phyloP scores from a whole-genome alignment of 2,888 invertebrate genomes.

The Timandra comae region DNA sequence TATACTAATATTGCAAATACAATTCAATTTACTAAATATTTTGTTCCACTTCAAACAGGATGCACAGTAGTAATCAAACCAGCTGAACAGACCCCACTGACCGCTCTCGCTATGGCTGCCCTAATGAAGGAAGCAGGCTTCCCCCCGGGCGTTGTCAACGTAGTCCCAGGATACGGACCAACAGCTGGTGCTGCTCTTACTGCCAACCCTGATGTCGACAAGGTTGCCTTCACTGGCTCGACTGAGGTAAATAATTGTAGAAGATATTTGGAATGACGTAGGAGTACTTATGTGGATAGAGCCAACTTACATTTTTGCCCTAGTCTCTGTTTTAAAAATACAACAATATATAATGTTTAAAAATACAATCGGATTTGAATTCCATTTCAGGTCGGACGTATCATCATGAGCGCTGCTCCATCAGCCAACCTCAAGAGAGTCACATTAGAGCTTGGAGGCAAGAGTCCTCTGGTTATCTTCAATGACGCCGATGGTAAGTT shows the following conservation, averaged over 20 bases:
- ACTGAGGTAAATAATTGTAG: slow-evolving; percentile 64
- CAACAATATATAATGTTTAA: too few species aligned
- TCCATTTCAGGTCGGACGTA: slow-evolving; percentile 53
- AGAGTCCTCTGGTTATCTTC: slow-evolving; percentile 91
- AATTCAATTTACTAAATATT: too few species aligned
- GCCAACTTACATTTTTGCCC: too few species aligned
- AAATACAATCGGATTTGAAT: too few species aligned
- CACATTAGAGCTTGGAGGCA: slow-evolving; percentile 91
- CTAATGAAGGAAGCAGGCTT: slow-evolving; percentile 92
- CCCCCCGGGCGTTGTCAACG: slow-evolving; percentile 92
- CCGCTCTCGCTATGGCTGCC: slow-evolving; percentile 90
- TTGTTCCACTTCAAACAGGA: slow-evolving; percentile 63
- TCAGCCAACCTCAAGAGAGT: slow-evolving; percentile 87
- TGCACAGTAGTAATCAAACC: slow-evolving; percentile 92
- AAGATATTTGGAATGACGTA: slow-evolving; percentile 3
- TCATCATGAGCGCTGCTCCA: slow-evolving; percentile 81
- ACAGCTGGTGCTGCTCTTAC: slow-evolving; percentile 85
- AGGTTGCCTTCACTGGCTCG: slow-evolving; percentile 85
- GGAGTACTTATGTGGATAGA: too few species aligned
- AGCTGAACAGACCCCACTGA: slow-evolving; percentile 95
- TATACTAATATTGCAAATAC: too few species aligned
- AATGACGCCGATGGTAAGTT: slow-evolving; percentile 85
- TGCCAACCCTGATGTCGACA: slow-evolving; percentile 84
- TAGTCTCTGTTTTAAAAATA: too few species aligned
- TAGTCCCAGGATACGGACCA: slow-evolving; percentile 90